Evolutionary conservation across 2,888 invertebrate genomes (phyloP).

Genomic region (Eristalis arbustorum): DNA sequence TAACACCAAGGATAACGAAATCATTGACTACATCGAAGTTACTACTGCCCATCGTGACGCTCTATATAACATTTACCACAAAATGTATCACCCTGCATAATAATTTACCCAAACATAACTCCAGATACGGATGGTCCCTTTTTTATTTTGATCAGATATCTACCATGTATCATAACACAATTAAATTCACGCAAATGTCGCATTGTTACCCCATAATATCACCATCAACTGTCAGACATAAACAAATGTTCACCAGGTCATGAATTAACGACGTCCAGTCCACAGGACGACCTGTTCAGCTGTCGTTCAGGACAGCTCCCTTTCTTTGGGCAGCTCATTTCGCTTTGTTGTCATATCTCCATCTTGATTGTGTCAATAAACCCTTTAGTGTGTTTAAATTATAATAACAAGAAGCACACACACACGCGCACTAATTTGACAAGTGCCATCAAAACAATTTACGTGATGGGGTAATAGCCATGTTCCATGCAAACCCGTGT

Average conservation of each 20-base stretch:
- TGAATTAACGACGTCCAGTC: background rate
- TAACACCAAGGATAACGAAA: no score
- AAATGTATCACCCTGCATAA: no score
- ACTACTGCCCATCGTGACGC: no score
- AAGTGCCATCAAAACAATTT: background rate
- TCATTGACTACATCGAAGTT: no score
- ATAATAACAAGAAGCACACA: background rate
- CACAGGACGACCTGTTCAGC: background rate
- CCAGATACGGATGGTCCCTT: no score
- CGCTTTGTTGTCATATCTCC: background rate
- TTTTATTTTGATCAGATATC: no score
- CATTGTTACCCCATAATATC: background rate
- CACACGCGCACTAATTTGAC: conserved; percentile 16
- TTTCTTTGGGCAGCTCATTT: background rate
- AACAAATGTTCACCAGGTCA: background rate
- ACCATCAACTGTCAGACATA: background rate
- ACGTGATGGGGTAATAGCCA: background rate
- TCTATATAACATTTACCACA: no score
- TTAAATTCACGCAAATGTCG: background rate
- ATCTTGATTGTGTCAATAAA: background rate
- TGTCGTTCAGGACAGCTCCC: background rate
- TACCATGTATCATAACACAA: no score
- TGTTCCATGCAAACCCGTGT: background rate
- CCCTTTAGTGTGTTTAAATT: background rate
- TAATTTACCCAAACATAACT: no score